These are phyloP conservation scores for Ammodytes dubius DNA, from an alignment of 2,113 vertebrate species.

Conservation along the genomic window DNA sequence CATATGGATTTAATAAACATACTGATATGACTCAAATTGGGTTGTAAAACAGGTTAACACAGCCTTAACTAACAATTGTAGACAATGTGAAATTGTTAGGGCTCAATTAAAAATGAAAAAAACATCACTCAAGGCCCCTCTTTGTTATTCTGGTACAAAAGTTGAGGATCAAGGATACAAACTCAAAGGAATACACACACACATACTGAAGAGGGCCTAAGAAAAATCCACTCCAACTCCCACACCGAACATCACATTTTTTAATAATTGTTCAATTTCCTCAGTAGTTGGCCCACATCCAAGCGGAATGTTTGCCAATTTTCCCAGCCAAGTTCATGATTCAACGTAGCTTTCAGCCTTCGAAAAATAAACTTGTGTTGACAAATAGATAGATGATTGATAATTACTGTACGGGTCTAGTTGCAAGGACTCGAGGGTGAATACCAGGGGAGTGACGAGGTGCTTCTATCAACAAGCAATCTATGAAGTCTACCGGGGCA, in stretches of 20 bases:
- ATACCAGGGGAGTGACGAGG: constrained; percentile 14
- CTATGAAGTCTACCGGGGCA: neutral
- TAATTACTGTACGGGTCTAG: constrained; percentile 23
- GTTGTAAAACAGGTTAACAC: neutral
- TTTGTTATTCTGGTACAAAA: constrained; percentile 22
- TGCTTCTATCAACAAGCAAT: constrained; percentile 11
- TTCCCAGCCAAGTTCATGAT: constrained; percentile 42
- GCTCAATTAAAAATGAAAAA: neutral
- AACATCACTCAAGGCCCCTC: neutral
- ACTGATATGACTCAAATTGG: neutral
- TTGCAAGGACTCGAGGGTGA: constrained; percentile 16
- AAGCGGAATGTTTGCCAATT: constrained; percentile 27
- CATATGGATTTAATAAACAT: neutral
- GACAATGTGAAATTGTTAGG: constrained; percentile 16
- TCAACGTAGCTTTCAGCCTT: constrained; percentile 23
- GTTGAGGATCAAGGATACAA: neutral
- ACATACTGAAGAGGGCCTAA: neutral
- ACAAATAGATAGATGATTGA: constrained; percentile 45
- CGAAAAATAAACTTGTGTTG: constrained; percentile 20
- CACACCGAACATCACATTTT: constrained; percentile 19
- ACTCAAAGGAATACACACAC: constrained; percentile 14
- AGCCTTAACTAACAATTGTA: constrained; percentile 21
- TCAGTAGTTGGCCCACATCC: constrained; percentile 31
- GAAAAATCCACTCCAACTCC: constrained; percentile 12
- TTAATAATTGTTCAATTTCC: constrained; percentile 49